These are phyloP conservation scores for Prunella strophiata DNA, from an alignment of 2,797 vertebrate genomes.

Conservation along the genomic window DNA sequence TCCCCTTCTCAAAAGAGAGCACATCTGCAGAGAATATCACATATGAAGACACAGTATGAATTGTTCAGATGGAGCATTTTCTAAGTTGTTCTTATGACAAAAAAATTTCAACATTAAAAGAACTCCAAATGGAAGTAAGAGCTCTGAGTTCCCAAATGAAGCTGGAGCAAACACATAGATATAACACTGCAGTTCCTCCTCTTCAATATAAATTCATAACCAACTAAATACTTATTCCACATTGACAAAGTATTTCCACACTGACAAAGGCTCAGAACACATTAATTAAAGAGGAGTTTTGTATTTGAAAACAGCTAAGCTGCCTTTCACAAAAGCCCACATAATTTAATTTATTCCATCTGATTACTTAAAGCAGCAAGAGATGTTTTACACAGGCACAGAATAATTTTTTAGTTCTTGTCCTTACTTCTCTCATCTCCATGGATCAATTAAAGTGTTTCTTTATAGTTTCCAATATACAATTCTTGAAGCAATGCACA, in stretches of 20 bases:
- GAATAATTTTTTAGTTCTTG: background rate
- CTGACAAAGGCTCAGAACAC: background rate
- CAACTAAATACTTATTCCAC: background rate
- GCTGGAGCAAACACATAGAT: background rate
- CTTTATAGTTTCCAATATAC: background rate
- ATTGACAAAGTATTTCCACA: background rate
- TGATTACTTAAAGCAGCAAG: background rate
- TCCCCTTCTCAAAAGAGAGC: background rate
- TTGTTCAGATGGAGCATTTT: background rate
- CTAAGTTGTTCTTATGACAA: background rate
- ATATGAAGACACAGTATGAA: background rate
- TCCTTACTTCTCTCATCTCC: background rate
- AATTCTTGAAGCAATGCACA: background rate
- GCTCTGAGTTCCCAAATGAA: background rate
- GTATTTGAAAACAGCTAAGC: background rate
- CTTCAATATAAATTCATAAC: background rate
- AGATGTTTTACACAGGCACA: background rate
- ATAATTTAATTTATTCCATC: conserved; percentile 6
- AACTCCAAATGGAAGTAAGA: background rate
- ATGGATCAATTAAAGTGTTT: background rate
- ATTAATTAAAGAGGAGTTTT: conserved; percentile 1
- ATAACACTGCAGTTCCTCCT: background rate
- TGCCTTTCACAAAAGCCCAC: background rate
- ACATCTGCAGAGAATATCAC: background rate
- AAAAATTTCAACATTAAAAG: background rate